Evolutionary conservation across 2,113 vertebrate genomes (phyloP), one percentile per base, ranked within the genome.

Genomic region (Vanacampus margaritifer): DNA sequence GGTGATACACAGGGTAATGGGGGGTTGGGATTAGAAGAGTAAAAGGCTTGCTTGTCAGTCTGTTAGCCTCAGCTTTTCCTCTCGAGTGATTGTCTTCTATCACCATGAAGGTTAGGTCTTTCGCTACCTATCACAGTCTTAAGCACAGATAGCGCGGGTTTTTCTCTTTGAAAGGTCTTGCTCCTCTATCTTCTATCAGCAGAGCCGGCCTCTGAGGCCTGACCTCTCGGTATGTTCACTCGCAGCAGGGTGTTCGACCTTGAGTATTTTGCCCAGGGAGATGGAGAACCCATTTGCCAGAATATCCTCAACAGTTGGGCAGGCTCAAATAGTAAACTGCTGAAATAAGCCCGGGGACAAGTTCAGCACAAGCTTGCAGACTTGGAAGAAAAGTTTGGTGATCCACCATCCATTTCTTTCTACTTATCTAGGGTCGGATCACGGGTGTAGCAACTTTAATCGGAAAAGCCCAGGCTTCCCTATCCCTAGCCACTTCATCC

Each of bases 1-100:
- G 56, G 54, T 68, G 60, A 54, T 72, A 69, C 41, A 50, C 11
- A 14, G 58, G 36, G 21, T 14, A n/a, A 39, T 2, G 48, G 37
- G 48, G 71, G 36, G 65, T 58, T 84, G 63, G 61, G 80, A 78
- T 88, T 84, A 82, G 78, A 77, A 84, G 78, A 71, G 85, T 74
- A 78, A 17, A 82, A 14, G 12, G 61, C 58, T 58, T 60, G 60
- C 59, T 59, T 51, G 68, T 81, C 72, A 64, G 71, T 79, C 78
- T 71, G 36, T 48, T 24, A 82, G 65, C 54, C 61, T 76, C 69
- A 75, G 78, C 82, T 79, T 78, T 60, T 74, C 58, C 69, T 68
- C 79, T 68, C 74, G 51, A 72, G 32, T 51, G 65, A 67, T 65
- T 50, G 73, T 45, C 17, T 62, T 67, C 59, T 21, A 68, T 74